Conservation (phyloP, 2,888 invertebrate genomes). For the Galerucella nymphaeae region DNA sequence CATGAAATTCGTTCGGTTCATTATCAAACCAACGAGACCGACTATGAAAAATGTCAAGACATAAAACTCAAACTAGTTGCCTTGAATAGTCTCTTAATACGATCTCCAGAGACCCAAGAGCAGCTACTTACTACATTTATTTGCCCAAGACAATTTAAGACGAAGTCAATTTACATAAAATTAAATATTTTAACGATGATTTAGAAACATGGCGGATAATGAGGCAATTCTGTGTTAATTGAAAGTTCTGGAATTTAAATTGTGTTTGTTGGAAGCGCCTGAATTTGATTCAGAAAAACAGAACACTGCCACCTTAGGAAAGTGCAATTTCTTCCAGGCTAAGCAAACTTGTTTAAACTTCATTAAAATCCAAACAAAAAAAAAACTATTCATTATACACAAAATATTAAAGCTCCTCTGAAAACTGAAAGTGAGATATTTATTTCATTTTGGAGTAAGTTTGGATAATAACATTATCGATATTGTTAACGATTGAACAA, state of each 20-base stretch:
- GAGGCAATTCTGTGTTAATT: conserved; percentile 14
- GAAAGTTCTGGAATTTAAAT: conserved; percentile 10
- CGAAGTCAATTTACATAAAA: conserved; percentile 35
- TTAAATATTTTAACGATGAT: conserved; percentile 18
- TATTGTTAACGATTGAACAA: too few species aligned
- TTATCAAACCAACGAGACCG: not conserved
- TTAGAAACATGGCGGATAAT: conserved; percentile 16
- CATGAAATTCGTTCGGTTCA: not conserved
- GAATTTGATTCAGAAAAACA: not conserved
- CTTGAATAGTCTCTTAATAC: conserved; percentile 13
- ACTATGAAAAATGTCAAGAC: not conserved
- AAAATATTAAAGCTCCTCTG: too few species aligned
- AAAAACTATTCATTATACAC: too few species aligned
- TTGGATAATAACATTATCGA: too few species aligned
- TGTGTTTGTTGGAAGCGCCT: conserved; percentile 1
- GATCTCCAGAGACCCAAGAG: conserved; percentile 12
- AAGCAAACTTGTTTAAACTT: not conserved
- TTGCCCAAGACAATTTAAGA: conserved; percentile 28
- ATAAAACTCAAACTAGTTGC: conserved; percentile 11
- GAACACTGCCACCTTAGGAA: not conserved
- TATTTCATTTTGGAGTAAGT: too few species aligned
- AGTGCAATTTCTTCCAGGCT: not conserved
- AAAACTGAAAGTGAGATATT: too few species aligned
- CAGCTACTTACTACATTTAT: conserved; percentile 23
- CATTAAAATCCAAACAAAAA: not conserved